Base-by-base conservation (phyloP, 1,140 invertebrate genomes). In the Panagrolaimus sp. region DNA sequence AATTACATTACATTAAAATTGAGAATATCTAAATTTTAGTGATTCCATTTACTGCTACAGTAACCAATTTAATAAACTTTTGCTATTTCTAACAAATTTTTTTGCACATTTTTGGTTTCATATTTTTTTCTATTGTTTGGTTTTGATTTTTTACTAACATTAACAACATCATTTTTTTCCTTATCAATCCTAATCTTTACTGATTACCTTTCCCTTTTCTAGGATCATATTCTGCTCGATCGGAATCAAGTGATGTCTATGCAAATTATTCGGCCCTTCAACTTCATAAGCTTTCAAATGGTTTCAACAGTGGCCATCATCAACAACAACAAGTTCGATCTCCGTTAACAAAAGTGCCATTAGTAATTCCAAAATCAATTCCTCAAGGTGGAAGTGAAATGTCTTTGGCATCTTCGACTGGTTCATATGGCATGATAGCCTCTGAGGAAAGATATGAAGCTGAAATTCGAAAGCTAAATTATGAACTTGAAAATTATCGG, bases 381-480 rank as follows among this genome's bases (percentile, higher is more conserved):
- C 28, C 52, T 12, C 52, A 58, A 58, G 52, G 52, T 21, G 52
- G 52, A 12, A n/a, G 14, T 21, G 52, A 58, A 28, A 21, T 58
- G 5, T 58, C 52, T 12, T 28, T 58, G 8, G 52, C 52, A 58
- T 58, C 52, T 26, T 58, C 52, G 0, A 26, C 52, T 12, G 32
- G 32, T 7, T 38, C 32, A 38, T 38, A 38, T 38, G 32, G 32
- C 7, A 38, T 38, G 32, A 38, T 38, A 38, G 52, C 52, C 15
- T 21, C 52, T 1, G 74, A 76, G 47, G 74, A 75, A 43, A 43
- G 65, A 12, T 76, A 76, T 44, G 71, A 67, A 43, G 48, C 44
- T 26, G 72, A 78, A 44, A 76, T 78, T 43, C 63, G 73, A 28
- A 72, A 75, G 44, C 46, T 76, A 9, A 43, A 78, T 15, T 26